These are phyloP conservation scores for Nymphalis polychloros DNA, from an alignment of 2,888 invertebrate genomes.

Conservation along the genomic window DNA sequence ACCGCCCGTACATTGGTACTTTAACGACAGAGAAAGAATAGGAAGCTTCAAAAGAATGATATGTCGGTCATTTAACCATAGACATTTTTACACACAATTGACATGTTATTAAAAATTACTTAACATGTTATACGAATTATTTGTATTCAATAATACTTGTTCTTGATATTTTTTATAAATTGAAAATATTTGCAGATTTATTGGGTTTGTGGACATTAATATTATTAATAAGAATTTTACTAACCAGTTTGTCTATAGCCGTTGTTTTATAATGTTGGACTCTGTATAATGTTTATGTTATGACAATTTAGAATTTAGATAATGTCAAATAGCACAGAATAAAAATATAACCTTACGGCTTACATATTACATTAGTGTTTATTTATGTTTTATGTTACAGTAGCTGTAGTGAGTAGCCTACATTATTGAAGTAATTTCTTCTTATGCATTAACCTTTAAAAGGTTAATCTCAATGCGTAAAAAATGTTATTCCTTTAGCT, in stretches of 20 bases:
- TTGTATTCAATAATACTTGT: too few relatives aligned
- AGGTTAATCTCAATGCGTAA: constrained; percentile 4
- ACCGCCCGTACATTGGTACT: constrained; percentile 73
- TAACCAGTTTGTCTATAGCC: background rate
- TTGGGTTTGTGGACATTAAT: background rate
- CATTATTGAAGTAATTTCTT: constrained; percentile 4
- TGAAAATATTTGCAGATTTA: background rate
- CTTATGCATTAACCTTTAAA: background rate
- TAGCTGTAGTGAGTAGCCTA: background rate
- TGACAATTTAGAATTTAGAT: background rate
- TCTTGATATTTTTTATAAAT: background rate
- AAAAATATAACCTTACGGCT: constrained; percentile 3
- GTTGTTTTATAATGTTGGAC: background rate
- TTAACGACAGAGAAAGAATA: constrained; percentile 74
- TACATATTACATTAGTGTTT: background rate
- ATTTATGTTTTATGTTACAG: constrained; percentile 2
- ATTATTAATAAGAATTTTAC: background rate
- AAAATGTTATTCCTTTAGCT: constrained; percentile 15
- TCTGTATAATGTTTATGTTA: background rate
- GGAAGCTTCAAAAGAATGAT: constrained; percentile 72
- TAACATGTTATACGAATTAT: background rate
- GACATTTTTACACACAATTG: constrained; percentile 46
- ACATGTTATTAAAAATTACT: background rate
- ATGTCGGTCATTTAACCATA: constrained; percentile 69
- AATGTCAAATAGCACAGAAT: constrained; percentile 1